A percentile compares a stretch with the other conserved stretches of the same genome.
These are phyloP conservation scores for Phacellophora camtschatica DNA, from an alignment of 30 jellyfish, hydroid and myxozoan genomes.

Conservation along the genomic window DNA sequence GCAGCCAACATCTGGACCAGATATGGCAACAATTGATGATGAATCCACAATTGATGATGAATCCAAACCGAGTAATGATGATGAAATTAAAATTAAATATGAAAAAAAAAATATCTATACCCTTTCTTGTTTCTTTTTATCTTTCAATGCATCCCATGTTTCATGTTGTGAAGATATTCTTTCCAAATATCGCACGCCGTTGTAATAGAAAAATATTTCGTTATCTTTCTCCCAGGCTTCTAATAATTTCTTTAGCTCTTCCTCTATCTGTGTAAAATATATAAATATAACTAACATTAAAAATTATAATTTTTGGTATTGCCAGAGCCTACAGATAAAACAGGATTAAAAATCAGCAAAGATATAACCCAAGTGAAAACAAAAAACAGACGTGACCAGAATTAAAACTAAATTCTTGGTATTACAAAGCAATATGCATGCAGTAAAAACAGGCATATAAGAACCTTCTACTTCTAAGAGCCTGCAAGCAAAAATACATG, in stretches of 20 bases:
- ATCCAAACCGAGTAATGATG: too few relatives aligned
- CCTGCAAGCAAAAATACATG: too few relatives aligned
- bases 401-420: too few relatives aligned
- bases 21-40: background rate
- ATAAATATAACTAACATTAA: background rate
- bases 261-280: constrained; percentile 60
- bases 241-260: constrained; percentile 50
- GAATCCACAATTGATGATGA: too few relatives aligned
- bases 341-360: too few relatives aligned
- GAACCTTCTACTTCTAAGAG: too few relatives aligned
- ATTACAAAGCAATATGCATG: too few relatives aligned
- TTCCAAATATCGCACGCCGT: constrained; percentile 80
- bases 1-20: background rate
- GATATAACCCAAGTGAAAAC: too few relatives aligned
- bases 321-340: too few relatives aligned
- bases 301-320: too few relatives aligned
- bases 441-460: too few relatives aligned
- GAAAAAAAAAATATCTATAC: background rate
- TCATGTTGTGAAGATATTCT: constrained; percentile 66
- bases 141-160: constrained; percentile 72
- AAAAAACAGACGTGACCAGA: too few relatives aligned
- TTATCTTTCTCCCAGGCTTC: constrained; percentile 90
- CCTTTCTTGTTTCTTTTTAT: constrained; percentile 73
- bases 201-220: constrained; percentile 80
- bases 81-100: background rate